Conservation (phyloP, 2,113 vertebrate genomes). For the Neofelis nebulosa region DNA sequence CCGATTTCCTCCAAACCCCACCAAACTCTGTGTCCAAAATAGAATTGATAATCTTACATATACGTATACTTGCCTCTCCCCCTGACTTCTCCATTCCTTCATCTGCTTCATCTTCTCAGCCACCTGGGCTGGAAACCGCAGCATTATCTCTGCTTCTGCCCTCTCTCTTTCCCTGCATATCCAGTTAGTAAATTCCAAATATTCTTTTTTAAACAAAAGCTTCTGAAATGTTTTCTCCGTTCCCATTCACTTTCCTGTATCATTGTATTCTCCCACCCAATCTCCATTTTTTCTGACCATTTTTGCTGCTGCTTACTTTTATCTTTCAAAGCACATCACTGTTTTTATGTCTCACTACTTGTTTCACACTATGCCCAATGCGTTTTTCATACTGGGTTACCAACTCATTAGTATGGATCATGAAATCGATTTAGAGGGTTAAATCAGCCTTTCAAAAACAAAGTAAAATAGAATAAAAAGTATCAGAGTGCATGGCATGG, state of each 20-base stretch:
- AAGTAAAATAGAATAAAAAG: conserved; percentile 27
- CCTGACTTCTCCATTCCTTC: neutral
- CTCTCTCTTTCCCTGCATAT: neutral
- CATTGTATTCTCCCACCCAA: neutral
- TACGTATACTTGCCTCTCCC: neutral
- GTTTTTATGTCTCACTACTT: neutral
- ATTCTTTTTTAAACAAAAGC: neutral
- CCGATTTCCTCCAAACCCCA: neutral
- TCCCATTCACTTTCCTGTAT: neutral
- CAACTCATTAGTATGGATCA: neutral
- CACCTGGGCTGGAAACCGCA: neutral
- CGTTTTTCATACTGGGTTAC: neutral
- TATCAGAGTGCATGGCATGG: neutral
- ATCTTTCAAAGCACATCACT: conserved; percentile 4
- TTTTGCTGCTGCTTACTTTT: conserved; percentile 28
- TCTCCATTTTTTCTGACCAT: neutral
- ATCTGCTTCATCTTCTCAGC: neutral
- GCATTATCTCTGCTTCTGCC: neutral
- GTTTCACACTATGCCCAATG: neutral
- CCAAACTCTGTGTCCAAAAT: neutral
- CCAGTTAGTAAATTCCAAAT: neutral
- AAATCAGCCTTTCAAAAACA: conserved; percentile 7
- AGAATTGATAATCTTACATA: neutral
- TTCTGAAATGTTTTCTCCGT: neutral
- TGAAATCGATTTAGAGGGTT: neutral